These are phyloP conservation scores for Lordiphosa mommai DNA, from an alignment of 1,140 invertebrate genomes.

Conservation along the genomic window DNA sequence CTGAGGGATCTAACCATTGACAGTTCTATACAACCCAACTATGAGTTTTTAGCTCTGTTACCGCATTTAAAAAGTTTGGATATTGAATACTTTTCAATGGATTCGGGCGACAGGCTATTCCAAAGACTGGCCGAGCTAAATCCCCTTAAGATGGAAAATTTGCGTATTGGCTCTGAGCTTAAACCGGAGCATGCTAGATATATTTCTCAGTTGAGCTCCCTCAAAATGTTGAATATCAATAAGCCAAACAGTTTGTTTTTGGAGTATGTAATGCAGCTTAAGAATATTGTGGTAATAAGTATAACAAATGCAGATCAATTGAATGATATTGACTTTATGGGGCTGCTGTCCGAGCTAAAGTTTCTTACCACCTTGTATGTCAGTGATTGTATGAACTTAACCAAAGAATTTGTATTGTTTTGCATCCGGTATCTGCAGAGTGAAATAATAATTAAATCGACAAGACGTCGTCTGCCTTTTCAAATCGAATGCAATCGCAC, in stretches of 20 bases:
- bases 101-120: constrained; percentile 1
- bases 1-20: constrained; percentile 13
- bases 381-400: neutral
- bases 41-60: constrained; percentile 8
- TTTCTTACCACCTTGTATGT: constrained; percentile 5
- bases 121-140: constrained; percentile 7
- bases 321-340: neutral
- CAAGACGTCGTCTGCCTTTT: constrained; percentile 7
- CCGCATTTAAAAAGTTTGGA: constrained; percentile 2
- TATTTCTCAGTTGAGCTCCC: neutral
- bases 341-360: constrained; percentile 9
- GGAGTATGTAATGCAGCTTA: neutral
- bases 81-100: constrained; percentile 7
- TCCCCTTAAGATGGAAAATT: neutral
- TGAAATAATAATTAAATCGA: neutral
- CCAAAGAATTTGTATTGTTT: constrained; percentile 5
- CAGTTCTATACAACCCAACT: constrained; percentile 4
- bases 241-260: neutral
- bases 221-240: constrained; percentile 6
- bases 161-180: constrained; percentile 12
- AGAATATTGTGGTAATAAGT: constrained; percentile 1
- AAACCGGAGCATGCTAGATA: neutral
- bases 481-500: neutral
- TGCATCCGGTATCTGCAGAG: neutral
- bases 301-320: constrained; percentile 2